A percentile compares a stretch with the other conserved stretches of the same genome.
These are phyloP conservation scores for Troglohyphantes excavatus DNA, from an alignment of 2,888 invertebrate genomes.

Conservation along the genomic window DNA sequence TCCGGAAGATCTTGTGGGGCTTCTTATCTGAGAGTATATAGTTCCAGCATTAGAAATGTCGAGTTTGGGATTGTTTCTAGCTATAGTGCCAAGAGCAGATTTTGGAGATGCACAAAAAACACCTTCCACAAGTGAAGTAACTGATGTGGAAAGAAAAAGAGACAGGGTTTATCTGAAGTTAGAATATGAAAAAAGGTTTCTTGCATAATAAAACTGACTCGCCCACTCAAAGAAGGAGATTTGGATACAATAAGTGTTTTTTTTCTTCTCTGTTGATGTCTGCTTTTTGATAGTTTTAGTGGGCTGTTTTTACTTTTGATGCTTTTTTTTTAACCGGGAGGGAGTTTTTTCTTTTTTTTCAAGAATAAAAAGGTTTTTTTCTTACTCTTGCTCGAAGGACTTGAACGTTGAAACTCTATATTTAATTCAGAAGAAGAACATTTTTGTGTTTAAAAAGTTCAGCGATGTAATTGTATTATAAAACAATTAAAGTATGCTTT, in stretches of 20 bases:
- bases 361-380: not conserved
- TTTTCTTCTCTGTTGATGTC: slow-evolving; percentile 10
- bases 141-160: slow-evolving; percentile 28
- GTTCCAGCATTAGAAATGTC: slow-evolving; percentile 11
- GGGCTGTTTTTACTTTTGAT: slow-evolving; percentile 32
- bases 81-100: slow-evolving; percentile 20
- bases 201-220: slow-evolving; percentile 44
- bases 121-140: not conserved
- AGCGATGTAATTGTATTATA: not conserved
- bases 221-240: slow-evolving; percentile 7
- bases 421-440: slow-evolving; percentile 1
- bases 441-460: not conserved
- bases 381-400: not conserved
- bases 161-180: slow-evolving; percentile 27
- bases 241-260: slow-evolving; percentile 39
- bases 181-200: slow-evolving; percentile 23
- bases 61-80: slow-evolving; percentile 35
- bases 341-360: not conserved
- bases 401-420: not conserved
- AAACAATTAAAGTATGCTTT: no score
- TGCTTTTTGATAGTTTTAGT: not conserved
- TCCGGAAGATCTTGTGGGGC: slow-evolving; percentile 37
- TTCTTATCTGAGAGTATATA: slow-evolving; percentile 40
- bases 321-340: slow-evolving; percentile 5
- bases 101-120: slow-evolving; percentile 2